A percentile compares a stretch with the other conserved stretches of the same genome.
phyloP scores from a whole-genome alignment of 1,140 invertebrate genomes.

The Pristionchus pacificus region DNA sequence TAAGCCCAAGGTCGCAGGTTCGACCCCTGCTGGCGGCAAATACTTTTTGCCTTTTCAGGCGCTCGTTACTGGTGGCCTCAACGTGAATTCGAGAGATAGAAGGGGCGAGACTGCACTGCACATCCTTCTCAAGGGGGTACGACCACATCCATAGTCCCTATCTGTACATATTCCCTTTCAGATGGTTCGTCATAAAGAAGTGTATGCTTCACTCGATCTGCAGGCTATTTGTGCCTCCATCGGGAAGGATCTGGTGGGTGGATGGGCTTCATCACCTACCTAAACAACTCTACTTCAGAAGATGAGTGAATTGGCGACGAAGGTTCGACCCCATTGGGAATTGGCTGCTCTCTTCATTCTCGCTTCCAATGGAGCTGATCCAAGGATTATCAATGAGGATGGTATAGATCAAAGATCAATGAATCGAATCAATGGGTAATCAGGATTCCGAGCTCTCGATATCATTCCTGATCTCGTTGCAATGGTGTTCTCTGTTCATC shows the following conservation, averaged over 20 bases:
- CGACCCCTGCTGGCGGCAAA: constrained; percentile 23
- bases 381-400: not conserved
- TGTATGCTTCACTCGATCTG: too few relatives aligned
- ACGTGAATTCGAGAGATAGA: not conserved
- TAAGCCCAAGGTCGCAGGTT: constrained; percentile 43
- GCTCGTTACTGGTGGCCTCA: not conserved
- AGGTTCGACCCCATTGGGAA: not conserved
- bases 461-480: not conserved
- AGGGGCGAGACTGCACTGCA: not conserved
- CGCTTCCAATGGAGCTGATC: not conserved
- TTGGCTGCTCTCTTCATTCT: not conserved
- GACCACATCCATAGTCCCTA: too few relatives aligned
- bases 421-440: too few relatives aligned
- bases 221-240: not conserved
- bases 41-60: not conserved
- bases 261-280: too few relatives aligned
- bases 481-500: not conserved
- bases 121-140: not conserved
- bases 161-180: too few relatives aligned
- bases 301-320: not conserved
- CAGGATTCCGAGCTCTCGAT: not conserved
- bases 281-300: not conserved
- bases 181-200: too few relatives aligned
- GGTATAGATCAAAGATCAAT: too few relatives aligned
- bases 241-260: not conserved